Conservation (phyloP, 1,140 invertebrate species). For the Bombyx mandarina region DNA sequence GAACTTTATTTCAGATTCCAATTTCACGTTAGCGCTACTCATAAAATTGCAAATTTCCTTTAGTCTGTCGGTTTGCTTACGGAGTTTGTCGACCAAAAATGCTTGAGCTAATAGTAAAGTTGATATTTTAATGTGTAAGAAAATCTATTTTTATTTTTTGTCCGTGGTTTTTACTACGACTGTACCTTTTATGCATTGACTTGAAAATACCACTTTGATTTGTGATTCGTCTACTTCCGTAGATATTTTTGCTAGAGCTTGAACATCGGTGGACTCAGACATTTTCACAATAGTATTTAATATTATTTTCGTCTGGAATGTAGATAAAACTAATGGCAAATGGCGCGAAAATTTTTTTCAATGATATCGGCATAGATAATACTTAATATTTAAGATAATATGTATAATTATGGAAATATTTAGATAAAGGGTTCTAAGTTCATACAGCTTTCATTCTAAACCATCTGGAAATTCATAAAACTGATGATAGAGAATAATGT, state of each 20-base stretch:
- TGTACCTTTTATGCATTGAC: conserved; percentile 49
- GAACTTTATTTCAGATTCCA: conserved; percentile 43
- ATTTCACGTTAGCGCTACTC: conserved; percentile 36
- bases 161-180: not conserved
- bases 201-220: conserved; percentile 41
- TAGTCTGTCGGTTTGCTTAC: conserved; percentile 31
- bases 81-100: conserved; percentile 35
- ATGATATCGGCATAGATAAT: not conserved
- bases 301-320: not conserved
- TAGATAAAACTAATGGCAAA: conserved; percentile 4
- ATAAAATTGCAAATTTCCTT: conserved; percentile 39
- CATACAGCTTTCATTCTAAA: too few species aligned
- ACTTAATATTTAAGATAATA: too few species aligned
- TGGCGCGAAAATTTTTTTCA: conserved; percentile 15
- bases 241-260: conserved; percentile 39
- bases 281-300: conserved; percentile 18
- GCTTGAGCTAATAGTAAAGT: conserved; percentile 33
- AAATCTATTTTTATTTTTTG: not conserved
- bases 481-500: too few species aligned
- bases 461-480: too few species aligned
- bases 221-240: conserved; percentile 41
- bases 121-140: not conserved
- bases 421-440: too few species aligned
- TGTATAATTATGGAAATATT: too few species aligned
- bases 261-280: conserved; percentile 32